These are phyloP conservation scores for Poeciliopsis gracilis DNA, from an alignment of 2,797 vertebrate genomes.

Conservation along the genomic window DNA sequence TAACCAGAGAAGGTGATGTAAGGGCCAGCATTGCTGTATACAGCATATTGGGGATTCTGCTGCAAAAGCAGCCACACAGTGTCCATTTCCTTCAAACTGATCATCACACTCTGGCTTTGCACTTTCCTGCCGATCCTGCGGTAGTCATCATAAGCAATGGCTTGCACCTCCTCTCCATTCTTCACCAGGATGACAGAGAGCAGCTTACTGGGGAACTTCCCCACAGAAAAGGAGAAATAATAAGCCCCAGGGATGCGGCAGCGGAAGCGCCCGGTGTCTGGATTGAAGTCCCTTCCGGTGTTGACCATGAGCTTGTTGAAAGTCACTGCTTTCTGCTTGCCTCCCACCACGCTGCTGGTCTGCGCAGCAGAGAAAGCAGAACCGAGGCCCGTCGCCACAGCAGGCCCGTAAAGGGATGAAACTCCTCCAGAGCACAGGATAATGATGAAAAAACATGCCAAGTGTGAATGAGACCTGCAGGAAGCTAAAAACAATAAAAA, in stretches of 20 bases:
- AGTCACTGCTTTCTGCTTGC: slow-evolving; percentile 76
- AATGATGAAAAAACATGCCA: slow-evolving; percentile 60
- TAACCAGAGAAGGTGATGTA: slow-evolving; percentile 86
- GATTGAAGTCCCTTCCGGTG: slow-evolving; percentile 81
- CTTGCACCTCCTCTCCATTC: slow-evolving; percentile 83
- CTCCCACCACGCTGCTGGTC: slow-evolving; percentile 77
- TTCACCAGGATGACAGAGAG: slow-evolving; percentile 85
- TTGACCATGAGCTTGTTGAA: slow-evolving; percentile 83
- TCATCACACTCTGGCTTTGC: slow-evolving; percentile 84
- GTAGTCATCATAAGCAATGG: slow-evolving; percentile 82
- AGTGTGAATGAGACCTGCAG: slow-evolving; percentile 44
- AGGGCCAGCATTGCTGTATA: slow-evolving; percentile 82
- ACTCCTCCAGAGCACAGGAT: slow-evolving; percentile 47
- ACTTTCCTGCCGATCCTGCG: slow-evolving; percentile 80
- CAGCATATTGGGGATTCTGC: slow-evolving; percentile 76
- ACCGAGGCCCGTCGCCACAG: slow-evolving; percentile 46
- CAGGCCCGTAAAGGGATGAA: slow-evolving; percentile 54
- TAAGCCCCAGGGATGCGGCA: slow-evolving; percentile 81
- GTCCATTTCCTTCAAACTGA: slow-evolving; percentile 79
- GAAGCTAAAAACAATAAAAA: slow-evolving; percentile 36
- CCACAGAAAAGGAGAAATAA: slow-evolving; percentile 83
- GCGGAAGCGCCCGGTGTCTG: slow-evolving; percentile 78
- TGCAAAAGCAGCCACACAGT: slow-evolving; percentile 81
- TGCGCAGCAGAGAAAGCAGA: slow-evolving; percentile 84
- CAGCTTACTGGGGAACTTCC: slow-evolving; percentile 83